A percentile compares a stretch with the other conserved stretches of the same genome.
phyloP scores from a whole-genome alignment of 1,140 invertebrate genomes.

The Leptinotarsa texana region DNA sequence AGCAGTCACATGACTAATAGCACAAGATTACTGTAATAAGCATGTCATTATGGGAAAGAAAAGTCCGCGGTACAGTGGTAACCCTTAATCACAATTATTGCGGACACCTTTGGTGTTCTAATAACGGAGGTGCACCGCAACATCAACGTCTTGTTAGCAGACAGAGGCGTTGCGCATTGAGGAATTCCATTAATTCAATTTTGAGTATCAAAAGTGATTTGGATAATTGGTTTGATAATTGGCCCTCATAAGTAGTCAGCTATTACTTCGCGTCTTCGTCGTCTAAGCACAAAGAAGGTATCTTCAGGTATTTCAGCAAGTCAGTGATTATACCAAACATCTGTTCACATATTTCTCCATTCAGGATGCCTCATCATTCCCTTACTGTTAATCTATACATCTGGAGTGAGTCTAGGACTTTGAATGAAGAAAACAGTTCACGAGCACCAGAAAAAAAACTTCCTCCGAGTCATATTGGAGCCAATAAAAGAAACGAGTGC shows the following conservation, averaged over 20 bases:
- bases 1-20: constrained; percentile 29
- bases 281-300: no score
- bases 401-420: no score
- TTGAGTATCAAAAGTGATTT: not conserved
- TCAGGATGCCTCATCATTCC: no score
- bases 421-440: no score
- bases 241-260: not conserved
- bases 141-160: constrained; percentile 23
- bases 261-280: not conserved
- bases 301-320: no score
- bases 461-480: no score
- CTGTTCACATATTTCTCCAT: no score
- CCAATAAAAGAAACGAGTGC: no score
- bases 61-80: constrained; percentile 21
- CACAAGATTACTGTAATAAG: constrained; percentile 25
- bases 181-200: not conserved
- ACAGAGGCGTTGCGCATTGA: constrained; percentile 19
- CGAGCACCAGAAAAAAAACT: no score
- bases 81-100: constrained; percentile 27
- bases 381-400: no score
- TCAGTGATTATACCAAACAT: no score
- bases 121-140: constrained; percentile 5
- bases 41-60: constrained; percentile 25
- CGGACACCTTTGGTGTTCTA: constrained; percentile 23
- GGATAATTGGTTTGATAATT: constrained; percentile 3